phyloP scores from a whole-genome alignment of 2,797 vertebrate species.

The Australoheros facetus region DNA sequence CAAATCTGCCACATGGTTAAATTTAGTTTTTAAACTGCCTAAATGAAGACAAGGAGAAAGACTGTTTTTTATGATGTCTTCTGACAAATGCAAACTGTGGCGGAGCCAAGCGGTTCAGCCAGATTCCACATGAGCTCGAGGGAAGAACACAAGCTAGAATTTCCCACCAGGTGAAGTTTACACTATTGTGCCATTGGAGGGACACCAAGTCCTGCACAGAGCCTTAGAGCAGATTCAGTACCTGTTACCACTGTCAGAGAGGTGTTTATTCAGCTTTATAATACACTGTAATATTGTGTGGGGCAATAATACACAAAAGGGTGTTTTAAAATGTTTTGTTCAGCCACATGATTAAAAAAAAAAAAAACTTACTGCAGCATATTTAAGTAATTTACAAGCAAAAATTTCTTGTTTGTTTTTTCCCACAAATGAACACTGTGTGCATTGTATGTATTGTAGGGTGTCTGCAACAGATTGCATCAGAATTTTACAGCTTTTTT shows the following conservation, averaged over 20 bases:
- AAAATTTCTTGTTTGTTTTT: rapidly evolving
- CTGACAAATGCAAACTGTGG: neutral
- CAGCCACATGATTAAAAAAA: neutral
- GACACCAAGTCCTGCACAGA: neutral
- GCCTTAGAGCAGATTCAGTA: neutral
- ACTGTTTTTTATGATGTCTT: neutral
- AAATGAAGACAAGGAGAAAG: rapidly evolving
- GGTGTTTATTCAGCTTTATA: neutral
- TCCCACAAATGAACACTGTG: rapidly evolving
- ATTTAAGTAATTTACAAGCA: neutral
- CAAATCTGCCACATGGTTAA: rapidly evolving
- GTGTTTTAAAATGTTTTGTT: too few relatives aligned
- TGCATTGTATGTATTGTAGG: neutral
- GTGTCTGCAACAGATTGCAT: neutral
- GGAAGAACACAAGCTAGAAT: neutral
- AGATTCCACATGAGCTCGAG: slow-evolving; percentile 32
- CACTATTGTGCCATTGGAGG: neutral
- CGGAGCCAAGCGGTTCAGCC: neutral
- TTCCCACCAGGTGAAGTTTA: slow-evolving; percentile 7
- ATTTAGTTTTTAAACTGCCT: neutral
- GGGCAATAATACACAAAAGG: neutral
- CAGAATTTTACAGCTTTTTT: neutral
- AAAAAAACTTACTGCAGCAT: neutral
- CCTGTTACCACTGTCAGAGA: neutral
- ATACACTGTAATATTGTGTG: too few relatives aligned